Conservation (phyloP, 2,888 invertebrate species). For the Ischnura elegans region DNA sequence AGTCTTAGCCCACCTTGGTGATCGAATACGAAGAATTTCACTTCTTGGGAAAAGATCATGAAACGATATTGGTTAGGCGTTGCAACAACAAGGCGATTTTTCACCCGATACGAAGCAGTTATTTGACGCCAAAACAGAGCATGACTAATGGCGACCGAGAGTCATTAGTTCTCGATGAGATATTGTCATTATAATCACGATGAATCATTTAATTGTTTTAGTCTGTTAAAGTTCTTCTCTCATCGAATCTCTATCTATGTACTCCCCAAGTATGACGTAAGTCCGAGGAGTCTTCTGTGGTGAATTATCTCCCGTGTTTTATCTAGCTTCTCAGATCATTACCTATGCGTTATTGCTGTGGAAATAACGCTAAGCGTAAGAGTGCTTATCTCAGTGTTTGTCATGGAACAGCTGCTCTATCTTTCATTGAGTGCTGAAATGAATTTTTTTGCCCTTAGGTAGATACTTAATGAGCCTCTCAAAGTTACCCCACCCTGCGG, state of each 20-base stretch:
- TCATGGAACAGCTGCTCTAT: background rate
- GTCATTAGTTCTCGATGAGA: background rate
- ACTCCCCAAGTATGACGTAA: background rate
- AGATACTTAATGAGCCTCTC: too few relatives aligned
- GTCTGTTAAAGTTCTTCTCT: background rate
- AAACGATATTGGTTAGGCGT: background rate
- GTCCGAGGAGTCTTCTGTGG: background rate
- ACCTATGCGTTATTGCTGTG: background rate
- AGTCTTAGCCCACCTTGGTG: too few relatives aligned
- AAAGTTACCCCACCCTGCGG: too few relatives aligned
- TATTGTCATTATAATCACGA: background rate
- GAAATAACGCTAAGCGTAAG: background rate
- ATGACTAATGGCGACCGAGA: background rate
- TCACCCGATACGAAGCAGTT: background rate
- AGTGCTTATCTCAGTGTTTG: background rate
- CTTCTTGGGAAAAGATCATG: background rate
- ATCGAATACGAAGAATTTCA: background rate
- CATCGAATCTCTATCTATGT: background rate
- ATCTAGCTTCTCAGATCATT: background rate
- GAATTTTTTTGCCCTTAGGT: background rate
- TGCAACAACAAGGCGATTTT: background rate
- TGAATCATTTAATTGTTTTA: background rate
- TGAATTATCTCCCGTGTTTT: background rate
- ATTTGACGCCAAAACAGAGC: background rate
- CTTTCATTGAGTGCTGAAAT: background rate